Conservation (phyloP, 2,797 vertebrate genomes). For the Darevskia mixta region DNA sequence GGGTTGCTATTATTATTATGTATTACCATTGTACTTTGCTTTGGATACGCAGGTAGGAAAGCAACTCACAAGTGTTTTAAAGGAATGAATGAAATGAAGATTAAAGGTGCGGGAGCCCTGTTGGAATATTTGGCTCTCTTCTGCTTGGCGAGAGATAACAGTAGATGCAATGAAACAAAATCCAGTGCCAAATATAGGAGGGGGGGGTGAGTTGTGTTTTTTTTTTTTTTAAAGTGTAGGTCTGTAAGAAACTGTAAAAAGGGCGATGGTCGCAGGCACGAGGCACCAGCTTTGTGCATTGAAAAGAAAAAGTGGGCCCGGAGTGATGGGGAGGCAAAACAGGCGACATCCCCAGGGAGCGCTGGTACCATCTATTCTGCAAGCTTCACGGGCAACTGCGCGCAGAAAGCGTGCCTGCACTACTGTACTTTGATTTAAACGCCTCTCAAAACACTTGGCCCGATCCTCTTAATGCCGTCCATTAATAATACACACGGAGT, state of each 20-base stretch:
- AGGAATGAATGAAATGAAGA: not conserved
- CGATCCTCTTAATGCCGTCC: rapidly evolving
- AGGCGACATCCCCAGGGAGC: not conserved
- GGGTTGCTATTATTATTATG: not conserved
- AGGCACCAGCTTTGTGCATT: not conserved
- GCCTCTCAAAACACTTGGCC: not conserved
- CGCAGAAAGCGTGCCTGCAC: not conserved
- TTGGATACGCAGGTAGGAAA: not conserved
- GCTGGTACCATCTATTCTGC: not conserved
- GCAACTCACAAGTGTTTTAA: not conserved
- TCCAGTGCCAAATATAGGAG: too few species aligned
- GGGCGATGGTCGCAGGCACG: too few species aligned
- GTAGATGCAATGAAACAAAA: not conserved
- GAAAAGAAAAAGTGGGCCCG: constrained; percentile 23
- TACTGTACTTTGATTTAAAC: not conserved
- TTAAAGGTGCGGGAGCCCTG: not conserved
- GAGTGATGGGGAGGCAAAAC: too few species aligned
- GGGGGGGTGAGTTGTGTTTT: not conserved
- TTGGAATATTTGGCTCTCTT: not conserved
- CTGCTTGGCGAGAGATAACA: too few species aligned
- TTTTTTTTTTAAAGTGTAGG: not conserved
- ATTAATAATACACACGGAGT: not conserved
- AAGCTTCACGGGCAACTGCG: not conserved
- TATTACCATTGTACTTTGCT: not conserved
- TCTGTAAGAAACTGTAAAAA: not conserved